phyloP scores from a whole-genome alignment of 37 sponge, comb jelly and placozoan genomes.

The Haliclona indistincta region DNA sequence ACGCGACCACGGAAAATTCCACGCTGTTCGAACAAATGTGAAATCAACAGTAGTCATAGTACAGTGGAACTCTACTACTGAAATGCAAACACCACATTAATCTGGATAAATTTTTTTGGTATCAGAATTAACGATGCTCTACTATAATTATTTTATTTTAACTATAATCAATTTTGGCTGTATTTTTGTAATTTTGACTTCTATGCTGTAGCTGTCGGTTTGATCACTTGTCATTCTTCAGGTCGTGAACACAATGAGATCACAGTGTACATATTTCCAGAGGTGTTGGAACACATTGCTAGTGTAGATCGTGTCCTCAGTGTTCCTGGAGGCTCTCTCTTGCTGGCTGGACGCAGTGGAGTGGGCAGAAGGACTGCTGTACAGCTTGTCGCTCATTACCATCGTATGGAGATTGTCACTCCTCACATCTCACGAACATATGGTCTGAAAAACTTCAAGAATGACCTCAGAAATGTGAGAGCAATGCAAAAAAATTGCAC shows the following conservation, averaged over 20 bases:
- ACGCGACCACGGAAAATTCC: too few relatives aligned
- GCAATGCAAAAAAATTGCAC: too few relatives aligned
- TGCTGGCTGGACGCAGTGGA: constrained; percentile 93
- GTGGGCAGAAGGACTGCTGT: constrained; percentile 91
- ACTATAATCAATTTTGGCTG: too few relatives aligned
- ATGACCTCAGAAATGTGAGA: constrained; percentile 80
- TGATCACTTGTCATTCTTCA: too few relatives aligned
- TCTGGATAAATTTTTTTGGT: too few relatives aligned
- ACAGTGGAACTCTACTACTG: too few relatives aligned
- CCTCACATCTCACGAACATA: constrained; percentile 88
- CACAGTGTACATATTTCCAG: constrained; percentile 80
- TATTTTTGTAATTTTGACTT: too few relatives aligned
- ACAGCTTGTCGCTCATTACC: constrained; percentile 80
- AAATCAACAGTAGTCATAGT: neutral
- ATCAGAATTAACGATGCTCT: too few relatives aligned
- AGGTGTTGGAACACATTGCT: constrained; percentile 87
- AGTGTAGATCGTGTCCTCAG: constrained; percentile 90
- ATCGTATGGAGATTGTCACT: constrained; percentile 72
- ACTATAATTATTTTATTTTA: too few relatives aligned
- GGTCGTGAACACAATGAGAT: constrained; percentile 77
- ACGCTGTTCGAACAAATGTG: neutral
- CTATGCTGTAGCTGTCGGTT: too few relatives aligned
- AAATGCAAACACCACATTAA: too few relatives aligned
- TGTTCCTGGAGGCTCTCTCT: constrained; percentile 86
- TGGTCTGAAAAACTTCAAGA: constrained; percentile 87